Base-by-base conservation (phyloP, 2,888 invertebrate species). In the Epirrhoe tristata region DNA sequence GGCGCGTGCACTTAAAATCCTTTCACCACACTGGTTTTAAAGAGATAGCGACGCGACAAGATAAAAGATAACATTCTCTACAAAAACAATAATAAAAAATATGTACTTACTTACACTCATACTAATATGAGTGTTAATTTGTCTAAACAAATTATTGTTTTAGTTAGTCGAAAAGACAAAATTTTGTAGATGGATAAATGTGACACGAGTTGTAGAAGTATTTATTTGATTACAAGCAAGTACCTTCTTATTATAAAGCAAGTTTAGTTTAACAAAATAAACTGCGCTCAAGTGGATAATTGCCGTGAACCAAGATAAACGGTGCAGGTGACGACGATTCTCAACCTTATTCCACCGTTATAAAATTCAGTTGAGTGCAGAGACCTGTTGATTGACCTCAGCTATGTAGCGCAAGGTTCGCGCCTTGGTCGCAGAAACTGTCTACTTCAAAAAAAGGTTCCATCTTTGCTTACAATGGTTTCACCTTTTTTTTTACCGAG, bases 261-360 rank as follows among this genome's bases (percentile, higher is more conserved):
- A 58, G 8, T 39, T 24, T 36, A 57, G 46, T 53, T 53, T 61
- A 62, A 57, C 60, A 62, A 65, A 65, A 52, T 61, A 64, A 63
- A 67, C 53, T 63, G 58, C 55, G 34, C 46, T 52, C 65, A 69
- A 69, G 69, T 69, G 66, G 63, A 8, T 63, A 66, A 69, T 63
- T 54, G 60, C 58, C 51, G 51, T 58, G 51, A 51, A 16, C 53
- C 36, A 48, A 5, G 48, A 34, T 57, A 63, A 60, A 54, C 4
- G 16, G n/a, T 6, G 2, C 51, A 14, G 34, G 51, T 16, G 54
- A 50, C 50, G 50, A 54, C 50, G 51, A 69, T 63, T 50, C 17
- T n/a, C 55, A 51, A 61, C 58, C 60, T 58, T 69, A 61, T 12
- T 24, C 50, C 8, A 39, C 8, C 16, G 58, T 17, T 31, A 60